phyloP scores from a whole-genome alignment of 2,797 vertebrate species.

The Anguilla obscura region DNA sequence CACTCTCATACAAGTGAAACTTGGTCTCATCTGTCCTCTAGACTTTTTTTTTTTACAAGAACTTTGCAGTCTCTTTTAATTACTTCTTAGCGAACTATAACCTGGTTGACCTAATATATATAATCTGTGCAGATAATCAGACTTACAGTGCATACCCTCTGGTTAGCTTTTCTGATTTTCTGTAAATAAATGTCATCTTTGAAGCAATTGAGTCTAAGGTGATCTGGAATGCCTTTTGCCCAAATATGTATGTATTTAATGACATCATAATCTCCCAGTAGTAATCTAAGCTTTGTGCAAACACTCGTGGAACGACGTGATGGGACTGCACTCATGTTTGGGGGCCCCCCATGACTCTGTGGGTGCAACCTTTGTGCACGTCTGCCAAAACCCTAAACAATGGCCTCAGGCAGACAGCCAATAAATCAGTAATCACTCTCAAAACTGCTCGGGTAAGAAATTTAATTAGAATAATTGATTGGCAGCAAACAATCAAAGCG shows the following conservation, averaged over 20 bases:
- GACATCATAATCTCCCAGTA: neutral
- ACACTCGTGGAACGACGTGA: neutral
- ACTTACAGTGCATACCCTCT: too few species aligned
- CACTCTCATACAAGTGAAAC: too few species aligned
- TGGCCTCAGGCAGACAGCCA: conserved; percentile 39
- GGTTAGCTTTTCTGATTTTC: too few species aligned
- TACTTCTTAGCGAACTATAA: too few species aligned
- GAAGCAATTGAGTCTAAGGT: too few species aligned
- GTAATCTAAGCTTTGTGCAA: neutral
- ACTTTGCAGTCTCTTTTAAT: too few species aligned
- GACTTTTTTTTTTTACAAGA: too few species aligned
- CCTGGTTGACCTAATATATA: too few species aligned
- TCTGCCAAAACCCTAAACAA: conserved; percentile 40
- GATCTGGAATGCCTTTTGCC: too few species aligned
- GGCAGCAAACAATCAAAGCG: conserved; percentile 56
- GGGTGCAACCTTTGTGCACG: conserved; percentile 18
- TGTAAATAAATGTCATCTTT: too few species aligned
- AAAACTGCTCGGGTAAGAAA: conserved; percentile 42
- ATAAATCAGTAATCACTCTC: conserved; percentile 48
- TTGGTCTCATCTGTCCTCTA: too few species aligned
- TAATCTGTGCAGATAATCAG: too few species aligned
- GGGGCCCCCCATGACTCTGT: neutral
- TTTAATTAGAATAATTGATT: conserved; percentile 54
- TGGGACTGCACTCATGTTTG: neutral
- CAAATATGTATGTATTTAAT: neutral